Evolutionary conservation across 2,888 invertebrate genomes (phyloP).

Genomic region (Rotaria socialis): DNA sequence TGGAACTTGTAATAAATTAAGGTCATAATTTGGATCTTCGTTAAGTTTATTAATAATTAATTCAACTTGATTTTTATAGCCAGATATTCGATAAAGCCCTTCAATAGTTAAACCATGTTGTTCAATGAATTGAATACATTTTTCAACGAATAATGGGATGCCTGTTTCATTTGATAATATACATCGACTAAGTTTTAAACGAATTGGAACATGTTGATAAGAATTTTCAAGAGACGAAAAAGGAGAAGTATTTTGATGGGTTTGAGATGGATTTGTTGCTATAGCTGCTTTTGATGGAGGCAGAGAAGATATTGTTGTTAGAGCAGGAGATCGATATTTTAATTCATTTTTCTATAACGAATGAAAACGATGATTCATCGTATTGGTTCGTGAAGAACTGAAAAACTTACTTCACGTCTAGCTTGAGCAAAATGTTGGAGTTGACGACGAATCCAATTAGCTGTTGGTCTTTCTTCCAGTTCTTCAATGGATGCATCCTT

Average conservation of each 20-base stretch:
- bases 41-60: slow-evolving; percentile 83
- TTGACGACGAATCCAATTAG: slow-evolving; percentile 33
- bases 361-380: too few relatives aligned
- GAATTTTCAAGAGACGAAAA: slow-evolving; percentile 1
- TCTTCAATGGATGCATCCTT: slow-evolving; percentile 25
- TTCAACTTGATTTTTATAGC: slow-evolving; percentile 89
- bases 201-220: not conserved
- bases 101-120: slow-evolving; percentile 80
- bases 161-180: slow-evolving; percentile 74
- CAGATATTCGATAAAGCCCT: slow-evolving; percentile 90
- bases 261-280: not conserved
- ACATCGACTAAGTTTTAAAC: slow-evolving; percentile 62
- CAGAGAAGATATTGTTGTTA: not conserved
- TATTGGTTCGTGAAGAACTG: too few relatives aligned
- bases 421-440: slow-evolving; percentile 29
- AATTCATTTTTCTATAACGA: not conserved
- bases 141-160: slow-evolving; percentile 82
- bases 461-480: slow-evolving; percentile 29
- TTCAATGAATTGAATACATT: slow-evolving; percentile 88
- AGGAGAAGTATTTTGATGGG: not conserved
- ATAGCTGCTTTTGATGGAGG: not conserved
- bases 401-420: not conserved
- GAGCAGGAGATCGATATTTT: not conserved
- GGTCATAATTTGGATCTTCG: slow-evolving; percentile 78
- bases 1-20: slow-evolving; percentile 80